Evolutionary conservation across 2,888 invertebrate genomes (phyloP), one percentile per base, ranked within the genome.

Genomic region (Buathra laborator): DNA sequence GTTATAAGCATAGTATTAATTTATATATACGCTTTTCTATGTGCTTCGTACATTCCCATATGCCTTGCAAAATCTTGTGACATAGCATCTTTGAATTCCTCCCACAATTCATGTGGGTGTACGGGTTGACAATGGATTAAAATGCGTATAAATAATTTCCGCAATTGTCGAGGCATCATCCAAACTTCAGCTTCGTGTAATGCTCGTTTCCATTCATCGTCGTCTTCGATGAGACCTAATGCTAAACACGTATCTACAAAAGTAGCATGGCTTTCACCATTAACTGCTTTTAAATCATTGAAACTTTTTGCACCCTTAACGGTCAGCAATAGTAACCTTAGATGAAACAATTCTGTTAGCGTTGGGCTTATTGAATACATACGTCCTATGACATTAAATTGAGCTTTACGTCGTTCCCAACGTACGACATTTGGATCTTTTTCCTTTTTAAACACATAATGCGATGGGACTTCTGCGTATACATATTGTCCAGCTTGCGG

Each of bases 201-300:
- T 66, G 82, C 76, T 51, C 56, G 48, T 66, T 16, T 62, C 86
- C 78, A 87, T 62, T 76, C 81, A n/a, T 79, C 72, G 32, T 86
- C 81, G 84, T 93, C 88, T 62, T 89, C 89, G 0, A 92, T 79
- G 9, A 94, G 78, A 44, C 88, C 86, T 51, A 88, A 84, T 24
- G 86, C 85, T 32, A 86, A 66, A 46, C 90, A 90, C 43, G 92
- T 88, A 51, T 87, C 87, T 46, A 86, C 72, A 81, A 89, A 93
- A 0, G 90, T 91, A 9, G 76, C 59, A 79, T 86, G 86, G 7
- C 84, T 43, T 44, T 75, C 80, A 19, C 89, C 90, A 80, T 92
- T 77, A 9, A 90, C 88, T 5, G 88, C 89, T 81, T 82, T 77
- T 24, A 92, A 56, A 75, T 90, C 79, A 51, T 89, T 72, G 84